These are phyloP conservation scores for Mus spicilegus DNA, from an alignment of 2,113 vertebrate genomes.

Conservation along the genomic window DNA sequence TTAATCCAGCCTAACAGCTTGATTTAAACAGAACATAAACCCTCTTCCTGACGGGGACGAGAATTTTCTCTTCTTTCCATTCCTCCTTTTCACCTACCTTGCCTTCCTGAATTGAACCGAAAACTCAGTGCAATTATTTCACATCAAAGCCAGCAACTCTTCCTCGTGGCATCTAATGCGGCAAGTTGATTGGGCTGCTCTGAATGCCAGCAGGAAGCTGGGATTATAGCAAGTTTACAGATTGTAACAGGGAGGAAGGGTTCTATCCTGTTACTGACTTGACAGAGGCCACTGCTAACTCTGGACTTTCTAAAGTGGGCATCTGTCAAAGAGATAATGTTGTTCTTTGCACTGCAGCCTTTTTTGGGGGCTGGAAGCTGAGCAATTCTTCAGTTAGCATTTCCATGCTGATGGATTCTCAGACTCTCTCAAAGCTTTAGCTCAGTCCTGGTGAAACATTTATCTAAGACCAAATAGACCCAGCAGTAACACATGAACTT, in stretches of 20 bases:
- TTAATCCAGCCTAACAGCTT: neutral
- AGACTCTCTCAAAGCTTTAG: neutral
- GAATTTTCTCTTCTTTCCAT: neutral
- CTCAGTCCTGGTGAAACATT: neutral
- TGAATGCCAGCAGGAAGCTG: neutral
- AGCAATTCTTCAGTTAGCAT: neutral
- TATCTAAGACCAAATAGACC: neutral
- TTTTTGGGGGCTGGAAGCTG: neutral
- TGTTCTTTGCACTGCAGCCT: neutral
- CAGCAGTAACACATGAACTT: neutral
- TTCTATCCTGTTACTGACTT: neutral
- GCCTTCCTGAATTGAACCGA: neutral
- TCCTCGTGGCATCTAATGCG: neutral
- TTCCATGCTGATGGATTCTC: neutral
- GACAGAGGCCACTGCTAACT: neutral
- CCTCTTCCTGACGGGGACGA: neutral
- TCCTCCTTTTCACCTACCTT: neutral
- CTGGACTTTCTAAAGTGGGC: neutral
- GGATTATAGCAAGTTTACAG: neutral
- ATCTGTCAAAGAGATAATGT: neutral
- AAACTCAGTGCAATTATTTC: conserved; percentile 10
- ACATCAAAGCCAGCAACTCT: neutral
- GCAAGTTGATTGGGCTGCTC: neutral
- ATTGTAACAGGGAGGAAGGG: neutral
- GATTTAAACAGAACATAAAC: neutral